A percentile compares a stretch with the other conserved stretches of the same genome.
Evolutionary conservation across 2,113 vertebrate genomes (phyloP).

Genomic region (Oncorhynchus nerka): DNA sequence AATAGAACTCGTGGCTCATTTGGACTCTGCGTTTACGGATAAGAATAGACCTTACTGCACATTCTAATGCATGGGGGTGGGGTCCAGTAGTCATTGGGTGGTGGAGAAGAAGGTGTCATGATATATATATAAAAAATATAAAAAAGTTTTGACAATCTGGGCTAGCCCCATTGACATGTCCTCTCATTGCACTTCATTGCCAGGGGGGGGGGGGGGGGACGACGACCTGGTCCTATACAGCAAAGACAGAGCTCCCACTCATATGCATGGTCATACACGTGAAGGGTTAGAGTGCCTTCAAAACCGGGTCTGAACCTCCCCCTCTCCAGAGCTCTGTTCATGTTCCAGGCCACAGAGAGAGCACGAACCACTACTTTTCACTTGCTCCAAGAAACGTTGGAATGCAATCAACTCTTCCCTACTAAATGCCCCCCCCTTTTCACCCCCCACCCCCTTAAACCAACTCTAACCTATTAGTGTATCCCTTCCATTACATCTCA

Average conservation of each 20-base stretch:
- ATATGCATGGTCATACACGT: constrained; percentile 8
- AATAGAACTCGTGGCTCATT: constrained; percentile 8
- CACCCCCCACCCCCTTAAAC: neutral
- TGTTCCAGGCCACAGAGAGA: constrained; percentile 9
- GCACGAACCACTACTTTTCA: constrained; percentile 39
- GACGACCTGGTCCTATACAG: neutral
- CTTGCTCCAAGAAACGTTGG: constrained; percentile 34
- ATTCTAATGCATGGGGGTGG: neutral
- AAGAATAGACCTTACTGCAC: constrained; percentile 17
- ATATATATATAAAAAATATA: neutral
- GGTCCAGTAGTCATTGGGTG: neutral
- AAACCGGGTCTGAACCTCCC: too few relatives aligned
- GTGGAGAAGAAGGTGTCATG: neutral
- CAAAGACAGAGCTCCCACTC: neutral
- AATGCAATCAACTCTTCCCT: constrained; percentile 38
- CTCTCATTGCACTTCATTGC: neutral
- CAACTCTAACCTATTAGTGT: constrained; percentile 32
- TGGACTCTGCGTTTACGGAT: constrained; percentile 15
- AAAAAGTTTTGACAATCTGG: neutral
- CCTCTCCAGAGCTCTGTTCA: neutral
- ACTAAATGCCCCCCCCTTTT: neutral
- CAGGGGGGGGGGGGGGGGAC: neutral
- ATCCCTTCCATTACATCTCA: constrained; percentile 38
- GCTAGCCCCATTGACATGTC: neutral
- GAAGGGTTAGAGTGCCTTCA: too few relatives aligned